Evolutionary conservation across 2,797 vertebrate genomes (phyloP).

Genomic region (Nyctibius grandis): DNA sequence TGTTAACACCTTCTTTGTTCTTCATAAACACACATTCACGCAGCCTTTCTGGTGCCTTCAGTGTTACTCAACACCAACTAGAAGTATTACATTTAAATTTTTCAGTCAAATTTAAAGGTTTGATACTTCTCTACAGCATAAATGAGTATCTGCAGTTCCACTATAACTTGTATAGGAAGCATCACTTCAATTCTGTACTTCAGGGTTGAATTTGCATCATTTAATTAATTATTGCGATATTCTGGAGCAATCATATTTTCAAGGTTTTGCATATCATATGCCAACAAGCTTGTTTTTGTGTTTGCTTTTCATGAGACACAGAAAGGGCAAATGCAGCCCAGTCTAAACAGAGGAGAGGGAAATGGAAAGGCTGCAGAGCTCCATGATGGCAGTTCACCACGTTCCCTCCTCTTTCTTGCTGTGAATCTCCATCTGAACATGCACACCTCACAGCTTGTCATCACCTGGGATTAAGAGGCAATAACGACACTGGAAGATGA

Average conservation of each 20-base stretch:
- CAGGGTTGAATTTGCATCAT: not conserved
- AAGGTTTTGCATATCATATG: not conserved
- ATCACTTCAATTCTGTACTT: not conserved
- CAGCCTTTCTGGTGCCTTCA: not conserved
- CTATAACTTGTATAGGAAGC: not conserved
- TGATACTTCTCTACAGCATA: not conserved
- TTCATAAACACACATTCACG: not conserved
- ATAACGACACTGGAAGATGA: not conserved
- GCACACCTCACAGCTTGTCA: not conserved
- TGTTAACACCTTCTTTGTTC: not conserved
- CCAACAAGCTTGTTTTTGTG: not conserved
- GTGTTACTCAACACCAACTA: not conserved
- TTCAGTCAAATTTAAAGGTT: not conserved
- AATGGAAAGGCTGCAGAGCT: not conserved
- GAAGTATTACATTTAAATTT: not conserved
- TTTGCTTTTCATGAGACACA: not conserved
- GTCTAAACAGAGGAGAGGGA: not conserved
- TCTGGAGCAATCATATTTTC: not conserved
- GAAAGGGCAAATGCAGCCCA: not conserved
- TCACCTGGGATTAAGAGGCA: not conserved
- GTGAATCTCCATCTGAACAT: not conserved
- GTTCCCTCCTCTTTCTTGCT: not conserved
- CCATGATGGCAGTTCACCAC: rapidly evolving
- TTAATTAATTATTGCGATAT: not conserved
- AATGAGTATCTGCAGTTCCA: not conserved